A percentile compares a stretch with the other conserved stretches of the same genome.
Conservation (phyloP, 2,113 vertebrate species). For the Pygoscelis adeliae region DNA sequence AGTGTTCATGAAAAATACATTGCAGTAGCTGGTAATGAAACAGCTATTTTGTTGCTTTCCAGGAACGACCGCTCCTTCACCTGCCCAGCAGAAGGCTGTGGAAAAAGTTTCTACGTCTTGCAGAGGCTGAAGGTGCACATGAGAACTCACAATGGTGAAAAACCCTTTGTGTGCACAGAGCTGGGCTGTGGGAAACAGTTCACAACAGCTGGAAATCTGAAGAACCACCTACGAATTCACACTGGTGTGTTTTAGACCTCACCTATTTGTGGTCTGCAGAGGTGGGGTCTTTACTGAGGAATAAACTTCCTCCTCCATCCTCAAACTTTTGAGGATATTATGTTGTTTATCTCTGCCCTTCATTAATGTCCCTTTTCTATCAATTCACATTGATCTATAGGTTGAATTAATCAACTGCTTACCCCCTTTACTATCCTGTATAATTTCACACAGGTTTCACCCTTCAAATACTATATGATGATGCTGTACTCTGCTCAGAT, state of each 20-base stretch:
- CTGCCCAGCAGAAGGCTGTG: constrained; percentile 94
- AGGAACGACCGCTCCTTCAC: constrained; percentile 96
- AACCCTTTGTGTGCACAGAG: constrained; percentile 93
- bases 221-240: constrained; percentile 94
- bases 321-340: neutral
- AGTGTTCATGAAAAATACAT: neutral
- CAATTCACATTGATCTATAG: neutral
- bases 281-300: constrained; percentile 25
- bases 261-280: constrained; percentile 9
- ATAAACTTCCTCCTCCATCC: neutral
- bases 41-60: neutral
- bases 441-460: neutral
- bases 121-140: constrained; percentile 98
- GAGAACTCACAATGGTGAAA: constrained; percentile 98
- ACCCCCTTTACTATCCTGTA: neutral
- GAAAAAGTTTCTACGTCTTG: constrained; percentile 97
- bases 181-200: constrained; percentile 95
- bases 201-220: constrained; percentile 96
- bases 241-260: constrained; percentile 82
- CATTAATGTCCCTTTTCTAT: neutral
- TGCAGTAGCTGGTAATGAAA: neutral
- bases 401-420: neutral
- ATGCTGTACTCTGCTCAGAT: neutral
- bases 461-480: neutral
- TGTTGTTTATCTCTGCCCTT: neutral